phyloP scores from a whole-genome alignment of 2,888 invertebrate species.

The Papilio gigon region DNA sequence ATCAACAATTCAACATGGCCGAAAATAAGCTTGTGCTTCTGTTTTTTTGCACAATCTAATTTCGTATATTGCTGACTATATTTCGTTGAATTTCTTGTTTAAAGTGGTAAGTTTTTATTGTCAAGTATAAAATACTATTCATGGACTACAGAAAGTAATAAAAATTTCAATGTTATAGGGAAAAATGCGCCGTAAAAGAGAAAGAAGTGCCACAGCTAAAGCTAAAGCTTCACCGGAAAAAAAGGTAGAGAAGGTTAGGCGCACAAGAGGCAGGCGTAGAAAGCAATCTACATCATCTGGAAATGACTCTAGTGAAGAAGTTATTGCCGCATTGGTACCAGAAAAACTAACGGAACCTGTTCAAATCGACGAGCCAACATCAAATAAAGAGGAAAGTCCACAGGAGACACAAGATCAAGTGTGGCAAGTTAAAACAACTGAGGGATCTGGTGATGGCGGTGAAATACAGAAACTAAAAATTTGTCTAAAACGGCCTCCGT shows the following conservation, averaged over 20 bases:
- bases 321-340: conserved; percentile 55
- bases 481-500: conserved; percentile 83
- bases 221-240: conserved; percentile 86
- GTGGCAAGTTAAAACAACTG: conserved; percentile 81
- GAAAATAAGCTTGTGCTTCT: conserved; percentile 36
- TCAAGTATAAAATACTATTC: not conserved
- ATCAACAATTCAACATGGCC: conserved; percentile 38
- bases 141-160: not conserved
- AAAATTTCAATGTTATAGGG: conserved; percentile 48
- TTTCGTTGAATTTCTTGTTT: not conserved
- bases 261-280: conserved; percentile 79
- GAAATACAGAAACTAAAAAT: conserved; percentile 86
- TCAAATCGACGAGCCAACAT: conserved; percentile 57
- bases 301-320: conserved; percentile 75
- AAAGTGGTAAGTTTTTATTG: conserved; percentile 24
- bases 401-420: conserved; percentile 75
- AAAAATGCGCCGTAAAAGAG: conserved; percentile 89
- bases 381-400: conserved; percentile 63
- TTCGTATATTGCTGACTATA: conserved; percentile 10
- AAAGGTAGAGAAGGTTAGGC: conserved; percentile 80
- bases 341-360: conserved; percentile 56
- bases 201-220: conserved; percentile 85
- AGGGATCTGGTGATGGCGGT: conserved; percentile 74
- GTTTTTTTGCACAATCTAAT: conserved; percentile 26
- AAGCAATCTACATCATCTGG: conserved; percentile 82